A percentile compares a stretch with the other conserved stretches of the same genome.
phyloP scores from a whole-genome alignment of 2,888 invertebrate genomes.

The Melanargia galathea region DNA sequence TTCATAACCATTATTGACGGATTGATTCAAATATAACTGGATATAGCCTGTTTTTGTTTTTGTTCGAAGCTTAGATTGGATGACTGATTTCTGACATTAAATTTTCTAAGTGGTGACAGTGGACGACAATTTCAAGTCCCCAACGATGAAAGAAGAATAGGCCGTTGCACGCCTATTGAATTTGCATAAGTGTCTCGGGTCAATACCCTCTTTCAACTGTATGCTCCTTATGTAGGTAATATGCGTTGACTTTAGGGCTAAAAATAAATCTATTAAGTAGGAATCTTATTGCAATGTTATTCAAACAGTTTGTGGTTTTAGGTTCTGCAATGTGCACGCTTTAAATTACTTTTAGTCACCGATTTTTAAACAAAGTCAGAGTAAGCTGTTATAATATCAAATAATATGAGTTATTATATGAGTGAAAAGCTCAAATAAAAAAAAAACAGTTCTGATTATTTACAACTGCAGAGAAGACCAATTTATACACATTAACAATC shows the following conservation, averaged over 20 bases:
- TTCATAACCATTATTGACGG: background rate
- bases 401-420: too few species aligned
- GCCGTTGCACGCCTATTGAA: conserved; percentile 59
- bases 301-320: background rate
- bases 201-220: conserved; percentile 52
- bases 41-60: background rate
- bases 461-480: too few species aligned
- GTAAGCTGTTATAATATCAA: too few species aligned
- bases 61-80: background rate
- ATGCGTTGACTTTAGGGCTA: background rate
- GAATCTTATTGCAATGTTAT: background rate
- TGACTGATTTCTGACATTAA: conserved; percentile 9
- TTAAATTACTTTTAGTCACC: too few species aligned
- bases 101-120: conserved; percentile 24
- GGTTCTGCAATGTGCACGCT: too few species aligned
- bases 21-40: background rate
- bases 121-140: conserved; percentile 44
- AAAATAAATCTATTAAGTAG: background rate
- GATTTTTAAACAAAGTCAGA: too few species aligned
- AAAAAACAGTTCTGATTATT: too few species aligned
- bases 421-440: background rate
- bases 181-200: conserved; percentile 69
- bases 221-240: conserved; percentile 8
- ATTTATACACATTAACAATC: too few species aligned
- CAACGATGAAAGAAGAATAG: conserved; percentile 59